Evolutionary conservation across 2,113 vertebrate species (phyloP).

Genomic region (Shinisaurus crocodilurus): DNA sequence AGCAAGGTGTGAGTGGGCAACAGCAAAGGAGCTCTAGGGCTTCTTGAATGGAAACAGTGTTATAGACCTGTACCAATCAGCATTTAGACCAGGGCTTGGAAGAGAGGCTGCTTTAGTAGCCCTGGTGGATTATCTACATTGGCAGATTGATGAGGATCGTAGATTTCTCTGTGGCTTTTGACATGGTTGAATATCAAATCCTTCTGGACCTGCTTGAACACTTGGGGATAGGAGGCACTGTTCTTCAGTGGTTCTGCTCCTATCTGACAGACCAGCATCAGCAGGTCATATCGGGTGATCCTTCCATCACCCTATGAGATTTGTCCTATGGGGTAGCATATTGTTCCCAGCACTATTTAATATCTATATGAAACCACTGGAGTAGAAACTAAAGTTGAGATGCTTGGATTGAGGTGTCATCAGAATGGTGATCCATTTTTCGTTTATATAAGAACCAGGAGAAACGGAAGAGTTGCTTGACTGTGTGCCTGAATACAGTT

Average conservation of each 20-base stretch:
- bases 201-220: background rate
- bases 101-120: background rate
- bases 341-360: background rate
- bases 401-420: background rate
- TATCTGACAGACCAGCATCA: background rate
- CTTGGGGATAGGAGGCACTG: no score
- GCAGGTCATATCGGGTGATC: background rate
- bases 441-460: background rate
- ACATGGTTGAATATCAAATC: background rate
- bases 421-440: background rate
- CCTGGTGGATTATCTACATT: background rate
- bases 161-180: background rate
- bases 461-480: background rate
- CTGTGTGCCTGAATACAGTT: no score
- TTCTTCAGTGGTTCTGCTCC: no score
- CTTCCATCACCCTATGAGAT: background rate
- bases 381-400: no score
- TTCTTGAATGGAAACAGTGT: background rate
- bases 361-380: background rate
- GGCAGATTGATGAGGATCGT: background rate
- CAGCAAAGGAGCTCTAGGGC: background rate
- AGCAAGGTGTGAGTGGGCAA: background rate
- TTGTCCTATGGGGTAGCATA: background rate
- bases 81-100: background rate
- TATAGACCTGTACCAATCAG: background rate